These are phyloP conservation scores for Ageneiosus marmoratus DNA, from an alignment of 2,113 vertebrate species.

Conservation along the genomic window DNA sequence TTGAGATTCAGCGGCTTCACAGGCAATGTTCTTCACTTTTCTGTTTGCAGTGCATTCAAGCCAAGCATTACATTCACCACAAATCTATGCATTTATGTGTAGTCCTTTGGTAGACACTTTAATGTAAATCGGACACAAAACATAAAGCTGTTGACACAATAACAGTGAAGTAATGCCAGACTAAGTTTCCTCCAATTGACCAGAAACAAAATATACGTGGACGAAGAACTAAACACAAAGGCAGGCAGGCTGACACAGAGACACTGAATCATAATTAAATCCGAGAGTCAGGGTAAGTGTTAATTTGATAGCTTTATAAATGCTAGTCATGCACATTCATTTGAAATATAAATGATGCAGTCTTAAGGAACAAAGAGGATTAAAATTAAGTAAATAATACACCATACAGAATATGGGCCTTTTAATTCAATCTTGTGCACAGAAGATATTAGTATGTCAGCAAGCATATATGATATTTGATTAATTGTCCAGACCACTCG, in stretches of 20 bases:
- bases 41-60: background rate
- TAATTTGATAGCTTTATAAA: background rate
- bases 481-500: no score
- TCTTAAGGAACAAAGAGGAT: background rate
- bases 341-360: background rate
- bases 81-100: background rate
- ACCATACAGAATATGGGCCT: background rate
- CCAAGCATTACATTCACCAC: background rate
- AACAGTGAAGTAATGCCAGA: background rate
- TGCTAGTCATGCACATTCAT: background rate
- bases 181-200: background rate
- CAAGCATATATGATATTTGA: background rate
- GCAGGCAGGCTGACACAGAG: background rate
- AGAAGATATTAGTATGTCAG: background rate
- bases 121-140: no score
- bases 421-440: background rate
- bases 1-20: background rate
- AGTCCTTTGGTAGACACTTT: background rate
- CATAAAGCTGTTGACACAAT: background rate
- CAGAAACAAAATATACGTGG: background rate
- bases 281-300: background rate
- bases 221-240: background rate
- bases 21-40: background rate
- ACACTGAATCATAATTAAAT: constrained; percentile 4
- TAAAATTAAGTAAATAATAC: background rate